Evolutionary conservation across 2,113 vertebrate species (phyloP), one percentile per base, ranked within the genome.

Genomic region (Hystrix brachyura): DNA sequence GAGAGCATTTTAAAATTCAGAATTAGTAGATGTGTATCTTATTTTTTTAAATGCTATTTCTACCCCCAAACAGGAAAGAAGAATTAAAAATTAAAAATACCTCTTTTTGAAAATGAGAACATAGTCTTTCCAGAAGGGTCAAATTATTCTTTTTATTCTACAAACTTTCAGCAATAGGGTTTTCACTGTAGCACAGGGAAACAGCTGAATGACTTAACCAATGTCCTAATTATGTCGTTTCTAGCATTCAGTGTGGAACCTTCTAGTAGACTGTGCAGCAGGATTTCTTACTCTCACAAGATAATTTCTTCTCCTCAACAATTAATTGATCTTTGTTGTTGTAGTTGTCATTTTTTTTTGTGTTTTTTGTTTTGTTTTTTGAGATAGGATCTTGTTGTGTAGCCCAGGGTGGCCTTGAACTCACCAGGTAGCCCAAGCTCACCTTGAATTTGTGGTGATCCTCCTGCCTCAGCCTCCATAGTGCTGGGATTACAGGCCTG

Each of bases 161-260:
- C 86, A 72, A n/a, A 57, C 23, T 78, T 79, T 72, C 53, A 94
- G 46, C 21, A 92, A 38, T 83, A 19, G 67, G n/a, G 5, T 88
- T 82, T 91, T 38, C 10, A 23, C 67, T 59, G 3, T 65, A 72
- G 55, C 81, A 71, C 57, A 64, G 76, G 59, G 55, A 96, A 79
- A 87, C 29, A 74, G 48, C 48, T 91, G 38, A 27, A 57, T 25
- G 57, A 27, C 62, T 17, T 87, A 65, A 95, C 51, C 51, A 51
- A 38, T 59, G 74, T 27, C 57, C 46, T 97, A 74, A 69, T 43
- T 92, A 79, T n/a, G 69, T 82, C 23, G 82, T n/a, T 96, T 89
- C 55, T 18, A 67, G 53, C 74, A 69, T n/a, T 96, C 18, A 55
- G 71, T 27, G 15, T 60, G 3, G 15, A 59, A 15, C 13, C 15